phyloP scores from a whole-genome alignment of 2,113 vertebrate genomes.

The Charadrius vociferus region DNA sequence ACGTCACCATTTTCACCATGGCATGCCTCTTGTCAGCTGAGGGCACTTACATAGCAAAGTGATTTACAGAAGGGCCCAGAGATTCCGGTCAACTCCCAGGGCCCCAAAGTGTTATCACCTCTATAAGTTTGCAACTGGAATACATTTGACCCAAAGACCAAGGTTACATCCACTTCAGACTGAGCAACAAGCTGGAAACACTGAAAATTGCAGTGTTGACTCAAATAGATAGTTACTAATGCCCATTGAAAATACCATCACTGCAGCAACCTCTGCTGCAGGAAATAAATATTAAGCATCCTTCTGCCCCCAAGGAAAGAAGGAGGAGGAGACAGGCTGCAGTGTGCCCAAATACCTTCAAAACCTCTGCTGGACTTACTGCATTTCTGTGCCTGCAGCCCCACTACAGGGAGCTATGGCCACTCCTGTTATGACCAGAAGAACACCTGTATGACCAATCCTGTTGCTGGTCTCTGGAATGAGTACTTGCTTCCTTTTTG shows the following conservation, averaged over 20 bases:
- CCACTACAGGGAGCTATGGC: rapidly evolving
- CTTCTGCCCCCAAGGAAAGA: not conserved
- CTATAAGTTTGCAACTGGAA: not conserved
- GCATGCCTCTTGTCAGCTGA: not conserved
- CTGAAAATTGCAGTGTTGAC: not conserved
- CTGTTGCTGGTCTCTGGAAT: not conserved
- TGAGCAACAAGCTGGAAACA: not conserved
- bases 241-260: not conserved
- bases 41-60: not conserved
- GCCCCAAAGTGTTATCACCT: not conserved
- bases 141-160: not conserved
- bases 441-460: not conserved
- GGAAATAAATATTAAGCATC: not conserved
- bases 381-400: not conserved
- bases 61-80: not conserved
- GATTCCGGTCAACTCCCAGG: not conserved
- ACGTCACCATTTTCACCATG: not conserved
- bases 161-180: not conserved
- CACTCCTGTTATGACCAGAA: not conserved
- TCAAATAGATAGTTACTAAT: not conserved
- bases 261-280: not conserved
- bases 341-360: not conserved
- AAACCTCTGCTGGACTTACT: not conserved
- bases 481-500: not conserved
- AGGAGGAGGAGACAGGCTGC: not conserved